Base-by-base conservation (phyloP, 2,113 vertebrate species). In the Hipposideros armiger region DNA sequence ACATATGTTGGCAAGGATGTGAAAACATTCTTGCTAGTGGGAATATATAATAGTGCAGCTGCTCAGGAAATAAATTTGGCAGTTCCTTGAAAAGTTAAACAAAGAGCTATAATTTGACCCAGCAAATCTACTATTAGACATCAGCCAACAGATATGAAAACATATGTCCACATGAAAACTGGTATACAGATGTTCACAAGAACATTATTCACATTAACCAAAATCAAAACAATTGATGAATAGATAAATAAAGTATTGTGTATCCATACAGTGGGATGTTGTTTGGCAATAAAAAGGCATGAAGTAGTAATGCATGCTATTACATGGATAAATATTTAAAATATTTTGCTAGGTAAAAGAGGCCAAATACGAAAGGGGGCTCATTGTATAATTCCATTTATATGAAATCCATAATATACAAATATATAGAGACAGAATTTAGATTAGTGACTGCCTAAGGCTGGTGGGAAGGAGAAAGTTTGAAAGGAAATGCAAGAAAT, bases 31-130 rank as follows among this genome's bases (percentile, higher is more conserved):
- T 32, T 66, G 45, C 54, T 50, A 32, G 11, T 76, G 36, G 52
- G 20, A 54, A 70, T 47, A 24, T 32, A 54, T 94, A 91, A 32
- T 64, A 15, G 30, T 56, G 11, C 17, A 40, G 14, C 14, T 16
- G 5, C 30, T 84, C 28, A 70, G 22, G 26, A 67, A 92, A 88
- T 82, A 32, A 72, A 4, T n/a, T 62, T 87, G 40, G 10, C 54
- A 66, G 40, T 66, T 83, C 14, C 36, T 91, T 82, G 52, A 72
- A 64, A 94, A 47, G 24, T 56, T 56, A 91, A 81, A 94, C 17
- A 42, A 42, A 45, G 36, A 80, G 9, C 54, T 70, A 26, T 50
- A 78, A 72, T 84, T 88, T 87, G 64, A 87, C 16, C n/a, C 28
- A 32, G 11, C 15, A 92, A 60, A 84, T 80, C 32, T 60, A 69